Evolutionary conservation across 2,113 vertebrate species (phyloP).

Genomic region (Eidolon helvum): DNA sequence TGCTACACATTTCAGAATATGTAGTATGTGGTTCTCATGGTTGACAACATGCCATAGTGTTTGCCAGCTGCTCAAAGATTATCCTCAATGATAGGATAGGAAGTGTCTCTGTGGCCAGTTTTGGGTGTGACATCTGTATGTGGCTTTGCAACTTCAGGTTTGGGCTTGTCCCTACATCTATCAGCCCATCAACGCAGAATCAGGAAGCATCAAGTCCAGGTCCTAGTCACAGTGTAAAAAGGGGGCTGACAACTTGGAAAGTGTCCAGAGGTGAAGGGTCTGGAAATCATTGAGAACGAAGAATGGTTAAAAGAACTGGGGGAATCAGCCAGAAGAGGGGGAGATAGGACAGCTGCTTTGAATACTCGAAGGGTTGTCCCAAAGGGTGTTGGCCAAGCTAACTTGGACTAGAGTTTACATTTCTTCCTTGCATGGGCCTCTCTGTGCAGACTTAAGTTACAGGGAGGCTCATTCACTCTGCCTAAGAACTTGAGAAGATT

Average conservation of each 20-base stretch:
- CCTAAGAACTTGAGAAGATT: background rate
- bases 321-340: background rate
- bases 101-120: background rate
- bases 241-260: background rate
- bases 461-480: background rate
- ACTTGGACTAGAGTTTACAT: background rate
- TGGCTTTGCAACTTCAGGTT: background rate
- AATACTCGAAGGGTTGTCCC: background rate
- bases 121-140: background rate
- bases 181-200: background rate
- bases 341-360: accelerated
- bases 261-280: background rate
- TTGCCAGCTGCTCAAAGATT: background rate
- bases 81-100: background rate
- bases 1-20: background rate
- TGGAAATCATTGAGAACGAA: background rate
- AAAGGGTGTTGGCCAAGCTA: background rate
- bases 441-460: accelerated
- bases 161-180: background rate
- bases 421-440: background rate
- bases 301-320: background rate
- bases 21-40: background rate
- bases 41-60: too few species aligned
- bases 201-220: background rate
- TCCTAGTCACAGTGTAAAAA: background rate